phyloP scores from a whole-genome alignment of 1,140 invertebrate species.

The Caerostris darwini region DNA sequence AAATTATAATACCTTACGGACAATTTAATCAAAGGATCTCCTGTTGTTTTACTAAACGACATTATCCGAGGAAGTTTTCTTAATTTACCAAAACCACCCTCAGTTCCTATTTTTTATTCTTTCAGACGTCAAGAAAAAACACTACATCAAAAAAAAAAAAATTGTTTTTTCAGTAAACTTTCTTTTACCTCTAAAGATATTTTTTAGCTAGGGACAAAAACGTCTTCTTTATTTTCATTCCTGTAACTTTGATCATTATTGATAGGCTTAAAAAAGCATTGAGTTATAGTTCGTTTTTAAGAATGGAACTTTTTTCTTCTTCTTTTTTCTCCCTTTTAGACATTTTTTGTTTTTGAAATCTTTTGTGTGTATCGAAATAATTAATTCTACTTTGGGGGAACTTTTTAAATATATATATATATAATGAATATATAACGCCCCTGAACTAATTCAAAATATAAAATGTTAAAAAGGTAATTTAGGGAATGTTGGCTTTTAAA shows the following conservation, averaged over 20 bases:
- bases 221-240: conserved; percentile 48
- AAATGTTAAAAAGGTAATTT: neutral
- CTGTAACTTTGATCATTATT: conserved; percentile 73
- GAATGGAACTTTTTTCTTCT: neutral
- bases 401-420: neutral
- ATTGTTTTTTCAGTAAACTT: neutral
- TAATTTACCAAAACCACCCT: conserved; percentile 63
- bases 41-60: conserved; percentile 38
- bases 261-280: conserved; percentile 22
- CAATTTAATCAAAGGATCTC: conserved; percentile 74
- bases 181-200: conserved; percentile 23
- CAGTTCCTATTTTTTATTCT: neutral
- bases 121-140: neutral
- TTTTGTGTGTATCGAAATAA: conserved; percentile 69
- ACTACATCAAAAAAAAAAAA: neutral
- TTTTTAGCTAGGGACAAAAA: neutral
- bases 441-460: neutral
- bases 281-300: neutral
- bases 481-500: neutral
- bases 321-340: neutral
- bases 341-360: neutral
- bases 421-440: neutral
- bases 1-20: conserved; percentile 72
- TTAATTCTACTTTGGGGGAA: conserved; percentile 55
- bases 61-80: conserved; percentile 69